Base-by-base conservation (phyloP, 2,797 vertebrate species). In the Pempheris klunzingeri region DNA sequence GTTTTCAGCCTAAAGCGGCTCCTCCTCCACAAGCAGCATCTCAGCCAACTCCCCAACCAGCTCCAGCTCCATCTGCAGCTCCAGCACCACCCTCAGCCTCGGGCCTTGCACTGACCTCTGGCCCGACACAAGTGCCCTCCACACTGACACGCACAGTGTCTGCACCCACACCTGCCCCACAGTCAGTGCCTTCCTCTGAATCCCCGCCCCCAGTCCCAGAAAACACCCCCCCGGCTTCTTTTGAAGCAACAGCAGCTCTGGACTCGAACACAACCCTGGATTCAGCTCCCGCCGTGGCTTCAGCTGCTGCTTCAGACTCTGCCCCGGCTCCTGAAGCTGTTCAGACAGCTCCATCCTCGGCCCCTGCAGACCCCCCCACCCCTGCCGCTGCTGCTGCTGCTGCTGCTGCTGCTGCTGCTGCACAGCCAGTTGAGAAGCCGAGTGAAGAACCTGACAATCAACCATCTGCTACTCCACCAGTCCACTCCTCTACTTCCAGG, bases 1-100 rank as follows among this genome's bases (percentile, higher is more conserved):
- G 44, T 60, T 83, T 63, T 47, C 69, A 95, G 94, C 83, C 92
- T 24, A 95, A 95, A 93, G 60, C 90, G 61, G 47, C 88, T 8
- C 71, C 86, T 26, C 46, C 91, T 55, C 38, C 87, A 58, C 88
- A 89, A 82, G 72, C 57, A 57, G 58, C 84, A 36, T 61, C 89
- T 49, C 88, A 92, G 60, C 59, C 80, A n/a, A 55, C 82, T 30
- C 80, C 82, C 41, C 77, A 81, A 15, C 12, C 82, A 24, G 30
- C 30, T 32, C 30, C 30, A 32, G 30, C 30, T 32, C 12, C 82
- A 24, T 53, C 70, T 57, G 53, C 63, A 53, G 55, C 80, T 70
- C 74, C 87, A 62, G 68, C 72, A 26, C 59, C 74, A 13, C 18
- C 66, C 7, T 15, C 69, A n/a, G 20, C 58, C n/a, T 18, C 70